Percentiles rank a stretch among this genome's conserved stretches.
Conservation (phyloP, 35 echinoderm and acorn worm species). For the Ophiothrix spiculata region DNA sequence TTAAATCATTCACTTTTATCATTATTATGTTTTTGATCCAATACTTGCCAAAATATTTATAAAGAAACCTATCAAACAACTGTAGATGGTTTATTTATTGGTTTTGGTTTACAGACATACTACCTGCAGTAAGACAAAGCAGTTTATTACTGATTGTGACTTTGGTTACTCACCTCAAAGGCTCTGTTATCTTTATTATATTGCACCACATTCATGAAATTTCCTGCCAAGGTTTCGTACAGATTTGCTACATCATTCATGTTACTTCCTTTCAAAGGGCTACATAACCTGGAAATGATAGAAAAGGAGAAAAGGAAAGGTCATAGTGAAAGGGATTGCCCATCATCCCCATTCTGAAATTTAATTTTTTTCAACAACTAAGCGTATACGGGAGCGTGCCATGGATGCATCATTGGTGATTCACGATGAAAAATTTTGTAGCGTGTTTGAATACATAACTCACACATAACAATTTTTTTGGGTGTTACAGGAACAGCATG, state of each 20-base stretch:
- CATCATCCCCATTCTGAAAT: neutral
- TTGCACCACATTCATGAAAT: constrained; percentile 85
- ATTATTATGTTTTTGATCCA: too few relatives aligned
- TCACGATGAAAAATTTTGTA: too few relatives aligned
- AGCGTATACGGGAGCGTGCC: neutral
- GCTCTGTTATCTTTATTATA: constrained; percentile 93
- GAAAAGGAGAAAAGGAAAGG: constrained; percentile 4
- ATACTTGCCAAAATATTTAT: neutral
- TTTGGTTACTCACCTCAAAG: constrained; percentile 75
- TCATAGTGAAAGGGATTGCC: neutral
- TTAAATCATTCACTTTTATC: too few relatives aligned
- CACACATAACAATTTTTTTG: neutral
- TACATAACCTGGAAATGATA: constrained; percentile 62
- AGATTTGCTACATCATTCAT: constrained; percentile 66
- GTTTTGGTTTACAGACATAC: neutral
- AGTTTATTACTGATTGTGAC: neutral
- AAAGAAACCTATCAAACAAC: neutral
- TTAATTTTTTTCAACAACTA: neutral
- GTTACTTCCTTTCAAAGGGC: constrained; percentile 50
- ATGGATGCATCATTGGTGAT: neutral
- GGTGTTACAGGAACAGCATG: too few relatives aligned
- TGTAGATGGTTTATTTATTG: neutral
- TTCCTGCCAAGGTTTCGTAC: constrained; percentile 52
- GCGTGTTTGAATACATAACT: neutral
- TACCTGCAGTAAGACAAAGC: neutral